Conservation (phyloP, 2,113 vertebrate species). For the Gobius niger region DNA sequence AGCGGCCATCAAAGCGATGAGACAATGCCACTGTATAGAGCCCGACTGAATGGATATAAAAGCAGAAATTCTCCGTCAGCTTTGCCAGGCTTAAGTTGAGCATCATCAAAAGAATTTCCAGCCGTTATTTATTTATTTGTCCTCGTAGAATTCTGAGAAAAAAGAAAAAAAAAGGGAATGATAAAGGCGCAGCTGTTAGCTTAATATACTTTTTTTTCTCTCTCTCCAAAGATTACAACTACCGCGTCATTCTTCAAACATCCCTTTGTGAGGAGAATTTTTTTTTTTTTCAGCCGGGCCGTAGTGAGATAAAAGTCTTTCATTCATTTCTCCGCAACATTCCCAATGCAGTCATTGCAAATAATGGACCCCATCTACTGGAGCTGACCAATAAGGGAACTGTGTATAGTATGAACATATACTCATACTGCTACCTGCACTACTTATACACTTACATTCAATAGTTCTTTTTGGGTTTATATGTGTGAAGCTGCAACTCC, state of each 20-base stretch:
- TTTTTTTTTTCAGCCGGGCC: not conserved
- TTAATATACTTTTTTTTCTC: conserved; percentile 11
- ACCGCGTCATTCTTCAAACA: conserved; percentile 17
- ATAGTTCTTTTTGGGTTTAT: too few relatives aligned
- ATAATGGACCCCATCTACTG: too few relatives aligned
- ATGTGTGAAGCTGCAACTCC: too few relatives aligned
- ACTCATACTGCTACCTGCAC: too few relatives aligned
- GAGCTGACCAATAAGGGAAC: too few relatives aligned
- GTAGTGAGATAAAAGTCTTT: not conserved
- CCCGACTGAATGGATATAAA: conserved; percentile 36
- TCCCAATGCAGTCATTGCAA: not conserved
- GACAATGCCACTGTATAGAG: conserved; percentile 52
- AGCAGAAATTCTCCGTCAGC: conserved; percentile 47
- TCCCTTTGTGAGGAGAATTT: not conserved
- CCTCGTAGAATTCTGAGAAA: not conserved
- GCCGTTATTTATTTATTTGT: not conserved
- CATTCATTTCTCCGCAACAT: not conserved
- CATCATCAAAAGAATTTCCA: conserved; percentile 43
- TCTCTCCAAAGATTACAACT: conserved; percentile 16
- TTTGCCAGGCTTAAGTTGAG: conserved; percentile 51
- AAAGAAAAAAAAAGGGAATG: conserved; percentile 12
- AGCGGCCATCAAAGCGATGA: conserved; percentile 44
- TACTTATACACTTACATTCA: too few relatives aligned
- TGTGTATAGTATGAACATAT: too few relatives aligned
- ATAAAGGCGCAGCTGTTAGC: conserved; percentile 40